Evolutionary conservation across 2,797 vertebrate species (phyloP).

Genomic region (Peromyscus aztecus): DNA sequence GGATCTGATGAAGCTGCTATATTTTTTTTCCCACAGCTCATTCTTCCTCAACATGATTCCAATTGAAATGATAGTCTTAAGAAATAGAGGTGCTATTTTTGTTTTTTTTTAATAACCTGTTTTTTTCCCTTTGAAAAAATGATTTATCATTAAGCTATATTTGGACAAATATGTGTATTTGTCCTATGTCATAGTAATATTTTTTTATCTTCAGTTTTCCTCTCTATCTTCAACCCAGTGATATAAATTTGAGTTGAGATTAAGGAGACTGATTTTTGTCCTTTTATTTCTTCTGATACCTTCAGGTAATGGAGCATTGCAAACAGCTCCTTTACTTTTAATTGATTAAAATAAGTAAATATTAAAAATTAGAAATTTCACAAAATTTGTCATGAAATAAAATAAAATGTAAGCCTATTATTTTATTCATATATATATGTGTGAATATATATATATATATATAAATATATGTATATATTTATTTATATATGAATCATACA

Average conservation of each 20-base stretch:
- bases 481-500: background rate
- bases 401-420: background rate
- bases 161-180: background rate
- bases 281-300: background rate
- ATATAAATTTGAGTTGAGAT: background rate
- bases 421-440: too few relatives aligned
- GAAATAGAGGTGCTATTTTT: background rate
- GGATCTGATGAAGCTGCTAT: background rate
- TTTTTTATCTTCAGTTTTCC: background rate
- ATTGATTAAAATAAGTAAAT: background rate
- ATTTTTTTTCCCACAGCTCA: background rate
- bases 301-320: background rate
- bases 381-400: background rate
- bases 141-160: background rate
- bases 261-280: background rate
- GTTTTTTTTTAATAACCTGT: background rate
- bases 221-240: background rate
- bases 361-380: background rate
- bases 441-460: background rate
- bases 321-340: background rate
- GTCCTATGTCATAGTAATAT: background rate
- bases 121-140: background rate
- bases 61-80: background rate
- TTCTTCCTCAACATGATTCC: background rate
- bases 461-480: background rate